Base-by-base conservation (phyloP, 2,797 vertebrate genomes). In the Coregonus ussuriensis region DNA sequence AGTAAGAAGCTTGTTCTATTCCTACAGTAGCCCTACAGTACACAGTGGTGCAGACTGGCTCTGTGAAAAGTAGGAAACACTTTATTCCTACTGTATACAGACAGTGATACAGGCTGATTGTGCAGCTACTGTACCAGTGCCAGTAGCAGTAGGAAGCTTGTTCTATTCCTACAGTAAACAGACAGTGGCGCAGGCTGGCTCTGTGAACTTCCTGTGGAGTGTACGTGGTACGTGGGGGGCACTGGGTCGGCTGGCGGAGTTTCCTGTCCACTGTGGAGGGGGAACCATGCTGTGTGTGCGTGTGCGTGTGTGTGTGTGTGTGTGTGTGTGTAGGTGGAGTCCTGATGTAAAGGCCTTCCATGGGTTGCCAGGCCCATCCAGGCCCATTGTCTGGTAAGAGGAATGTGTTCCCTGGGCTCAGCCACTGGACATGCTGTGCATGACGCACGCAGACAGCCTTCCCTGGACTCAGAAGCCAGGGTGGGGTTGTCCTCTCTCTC, bases 381-480 rank as follows among this genome's bases (percentile, higher is more conserved):
- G 91, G 80, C 89, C 94, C 94, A 96, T 97, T 97, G 97, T 96
- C 94, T 94, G 89, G 78, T 80, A 88, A 93, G 94, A 97, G 95
- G 95, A 96, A 96, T 96, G 94, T 97, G 91, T 93, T 88, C 91
- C 93, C 93, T 90, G 91, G 83, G 91, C 93, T 94, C 93, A 83
- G 85, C 93, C 93, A 87, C 85, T 89, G 91, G 90, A 92, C 93
- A 94, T 84, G 89, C 86, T 91, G 92, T 74, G 92, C 91, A 93
- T 97, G 96, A 97, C 95, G 96, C 95, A 97, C 94, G 93, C 93
- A 95, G 93, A 92, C 93, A 93, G 91, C 89, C 91, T 90, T 93
- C 89, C 82, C 90, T 91, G 92, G 88, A 92, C 87, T 90, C 90
- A 91, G 87, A 95, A 89, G 89, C 90, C 89, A 81, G 94, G 94